Base-by-base conservation (phyloP, 1,140 invertebrate species). In the Heliconius eleuchia region DNA sequence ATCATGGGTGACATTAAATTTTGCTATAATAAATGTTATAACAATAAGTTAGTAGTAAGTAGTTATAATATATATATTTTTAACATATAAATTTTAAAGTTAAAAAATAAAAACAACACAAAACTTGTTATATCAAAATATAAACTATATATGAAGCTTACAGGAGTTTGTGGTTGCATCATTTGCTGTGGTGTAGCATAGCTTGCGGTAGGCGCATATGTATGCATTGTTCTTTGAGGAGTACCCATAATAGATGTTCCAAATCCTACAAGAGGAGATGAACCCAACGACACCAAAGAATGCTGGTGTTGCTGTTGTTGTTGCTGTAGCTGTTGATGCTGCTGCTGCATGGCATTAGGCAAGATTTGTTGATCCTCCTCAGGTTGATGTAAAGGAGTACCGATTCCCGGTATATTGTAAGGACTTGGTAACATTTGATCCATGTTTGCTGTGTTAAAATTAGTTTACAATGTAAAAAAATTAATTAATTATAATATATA, bases 401-500 rank as follows among this genome's bases (percentile, higher is more conserved):
- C 98, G 88, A 98, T 98, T 89, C 97, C 98, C 74, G 98, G 97
- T 92, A 98, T 98, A 82, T 97, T 98, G 70, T 97, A 97, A 3
- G 98, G 98, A 95, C 98, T 98, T 19, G 97, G 97, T 81, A 98
- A 94, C 97, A 98, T 98, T 93, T 98, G 97, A 96, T 98, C 97
- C 97, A 98, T 98, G 81, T 84, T 91, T 75, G 23, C 60, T 66
- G 27, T 13, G 11, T 66, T 66, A n/a, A 66, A 66, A 18, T 27
- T 66, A 27, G 60, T n/a, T 66, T 66, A 18, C 23, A 27, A 30
- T 3, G 11, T 66, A 30, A 30, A 66, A 66, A 30, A 66, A 23
- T 6, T 60, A 11, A 11, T 30, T 60, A 11, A 11, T 30, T 66
- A 16, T 66, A 30, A 5, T 30, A 3, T 23, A 30, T 16, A 66